Percentiles rank a stretch among this genome's conserved stretches.
Evolutionary conservation across 2,113 vertebrate species (phyloP).

Genomic region (Ageneiosus marmoratus): DNA sequence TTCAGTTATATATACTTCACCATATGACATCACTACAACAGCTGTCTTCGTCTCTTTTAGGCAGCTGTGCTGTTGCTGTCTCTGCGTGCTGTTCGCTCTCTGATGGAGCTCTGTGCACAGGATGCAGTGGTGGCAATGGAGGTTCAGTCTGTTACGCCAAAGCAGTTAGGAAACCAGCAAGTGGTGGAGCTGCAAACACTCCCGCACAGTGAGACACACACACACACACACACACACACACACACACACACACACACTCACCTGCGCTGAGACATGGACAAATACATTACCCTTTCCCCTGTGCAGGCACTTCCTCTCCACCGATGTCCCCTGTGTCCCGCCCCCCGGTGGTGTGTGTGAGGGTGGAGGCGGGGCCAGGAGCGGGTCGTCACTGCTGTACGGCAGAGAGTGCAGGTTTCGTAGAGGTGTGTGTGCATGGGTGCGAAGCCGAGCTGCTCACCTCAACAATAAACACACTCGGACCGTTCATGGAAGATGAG

Average conservation of each 20-base stretch:
- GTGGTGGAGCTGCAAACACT: constrained; percentile 78
- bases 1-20: background rate
- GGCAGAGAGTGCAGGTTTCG: constrained; percentile 78
- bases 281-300: constrained; percentile 21
- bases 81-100: constrained; percentile 76
- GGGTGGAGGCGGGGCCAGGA: constrained; percentile 78
- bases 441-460: constrained; percentile 77
- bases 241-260: background rate
- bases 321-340: constrained; percentile 35
- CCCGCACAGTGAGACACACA: constrained; percentile 41
- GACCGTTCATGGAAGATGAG: constrained; percentile 93
- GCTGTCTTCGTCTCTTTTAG: constrained; percentile 65
- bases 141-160: constrained; percentile 72
- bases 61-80: constrained; percentile 84
- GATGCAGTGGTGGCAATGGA: constrained; percentile 81
- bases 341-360: constrained; percentile 71
- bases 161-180: constrained; percentile 80
- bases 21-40: background rate
- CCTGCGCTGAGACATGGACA: background rate
- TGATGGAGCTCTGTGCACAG: constrained; percentile 80
- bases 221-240: no score
- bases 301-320: constrained; percentile 26
- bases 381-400: constrained; percentile 73
- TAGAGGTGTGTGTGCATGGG: constrained; percentile 75
- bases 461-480: constrained; percentile 83